Base-by-base conservation (phyloP, 2,888 invertebrate genomes). In the Drosophila emarginata region DNA sequence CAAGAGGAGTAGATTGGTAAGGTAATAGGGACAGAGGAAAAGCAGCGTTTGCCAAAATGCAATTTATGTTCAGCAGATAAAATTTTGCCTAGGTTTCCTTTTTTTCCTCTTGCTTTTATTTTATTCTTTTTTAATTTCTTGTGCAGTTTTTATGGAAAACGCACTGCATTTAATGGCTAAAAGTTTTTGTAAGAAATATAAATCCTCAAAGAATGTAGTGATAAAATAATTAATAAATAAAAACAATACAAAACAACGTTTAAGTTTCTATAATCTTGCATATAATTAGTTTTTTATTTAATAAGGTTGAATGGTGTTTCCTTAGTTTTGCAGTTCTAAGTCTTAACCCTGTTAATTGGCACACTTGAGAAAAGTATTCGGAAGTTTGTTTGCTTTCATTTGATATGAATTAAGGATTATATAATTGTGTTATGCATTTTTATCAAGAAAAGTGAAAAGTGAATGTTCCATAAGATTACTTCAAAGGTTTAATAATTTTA, bases 51-150 rank as follows among this genome's bases (percentile, higher is more conserved):
- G 70, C 53, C 77, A 77, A 85, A 81, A 80, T 77, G 66, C 73
- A 79, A 81, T 84, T 75, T 77, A 84, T 81, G 72, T 61, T 65
- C 51, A n/a, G 67, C 72, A 83, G 84, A 80, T 80, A 83, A 80
- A 71, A 62, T 72, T 72, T 39, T 51, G 32, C 18, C 45, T 45
- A 45, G 21, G 12, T 21, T 45, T 45, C 11, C n/a, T 15, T 40
- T 15, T 65, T 72, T 57, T 73, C 23, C 32, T 18, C 15, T 40
- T 45, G 11, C 45, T 7, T 45, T 45, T 45, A 12, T 21, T 45
- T 45, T 14, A 39, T 39, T 59, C 21, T 14, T 26, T 51, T 68
- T 62, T 60, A 64, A 77, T 66, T 74, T 60, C 64, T 63, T 72
- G 18, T 26, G 69, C 69, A 65, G 14, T 58, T 65, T 67, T 40